These are phyloP conservation scores for Platygyra sinensis DNA, from an alignment of 64 coral and sea anemone genomes.

Conservation along the genomic window DNA sequence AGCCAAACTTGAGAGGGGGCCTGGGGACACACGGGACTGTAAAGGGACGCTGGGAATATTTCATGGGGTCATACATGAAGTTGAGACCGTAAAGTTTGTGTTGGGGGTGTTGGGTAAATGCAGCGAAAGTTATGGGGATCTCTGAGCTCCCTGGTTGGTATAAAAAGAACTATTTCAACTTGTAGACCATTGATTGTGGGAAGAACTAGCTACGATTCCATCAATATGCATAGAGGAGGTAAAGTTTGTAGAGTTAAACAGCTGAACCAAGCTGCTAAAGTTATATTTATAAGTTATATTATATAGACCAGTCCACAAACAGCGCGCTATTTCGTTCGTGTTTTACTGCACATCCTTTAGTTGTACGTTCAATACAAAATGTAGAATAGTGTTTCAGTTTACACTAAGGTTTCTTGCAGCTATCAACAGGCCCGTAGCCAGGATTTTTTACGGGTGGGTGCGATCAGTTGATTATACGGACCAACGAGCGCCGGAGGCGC, in stretches of 20 bases:
- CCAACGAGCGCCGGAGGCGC: too few relatives aligned
- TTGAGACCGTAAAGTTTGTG: background rate
- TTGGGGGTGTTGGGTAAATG: slow-evolving; percentile 25
- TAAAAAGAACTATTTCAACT: background rate
- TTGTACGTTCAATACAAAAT: too few relatives aligned
- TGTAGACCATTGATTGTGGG: background rate
- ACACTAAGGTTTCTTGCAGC: too few relatives aligned
- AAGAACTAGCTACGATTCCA: background rate
- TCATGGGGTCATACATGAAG: too few relatives aligned
- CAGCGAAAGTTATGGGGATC: background rate
- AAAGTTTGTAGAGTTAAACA: background rate
- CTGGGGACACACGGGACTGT: background rate
- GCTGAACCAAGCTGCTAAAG: background rate
- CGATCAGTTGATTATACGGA: too few relatives aligned
- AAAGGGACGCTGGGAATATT: background rate
- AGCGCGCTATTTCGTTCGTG: too few relatives aligned
- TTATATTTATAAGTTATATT: too few relatives aligned
- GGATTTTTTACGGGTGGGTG: too few relatives aligned
- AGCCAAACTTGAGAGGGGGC: background rate
- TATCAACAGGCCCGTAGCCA: too few relatives aligned
- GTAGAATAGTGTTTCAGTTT: too few relatives aligned
- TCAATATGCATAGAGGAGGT: slow-evolving; percentile 24
- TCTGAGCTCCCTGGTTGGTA: background rate
- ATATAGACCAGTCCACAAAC: too few relatives aligned
- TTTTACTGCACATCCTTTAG: too few relatives aligned